These are phyloP conservation scores for Uropetala carovei DNA, from an alignment of 2,888 invertebrate genomes.

Conservation along the genomic window DNA sequence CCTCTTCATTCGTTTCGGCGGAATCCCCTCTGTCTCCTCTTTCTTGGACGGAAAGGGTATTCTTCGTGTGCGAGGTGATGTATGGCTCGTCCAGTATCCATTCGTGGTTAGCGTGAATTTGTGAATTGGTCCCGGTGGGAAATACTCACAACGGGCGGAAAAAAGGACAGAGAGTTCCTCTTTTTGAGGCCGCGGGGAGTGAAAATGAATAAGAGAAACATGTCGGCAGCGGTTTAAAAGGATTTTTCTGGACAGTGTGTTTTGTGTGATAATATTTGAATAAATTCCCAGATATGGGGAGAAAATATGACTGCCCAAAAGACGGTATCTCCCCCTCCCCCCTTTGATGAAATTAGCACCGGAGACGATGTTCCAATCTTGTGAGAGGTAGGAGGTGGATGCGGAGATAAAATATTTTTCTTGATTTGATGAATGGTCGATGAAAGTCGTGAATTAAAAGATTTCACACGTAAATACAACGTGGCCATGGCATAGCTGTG, in stretches of 20 bases:
- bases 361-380: not conserved
- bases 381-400: not conserved
- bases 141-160: constrained; percentile 50
- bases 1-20: constrained; percentile 14
- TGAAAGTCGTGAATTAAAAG: not conserved
- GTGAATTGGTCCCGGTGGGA: constrained; percentile 59
- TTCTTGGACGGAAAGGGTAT: not conserved
- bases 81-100: constrained; percentile 54
- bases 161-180: constrained; percentile 14
- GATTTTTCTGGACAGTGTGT: constrained; percentile 57
- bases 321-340: not conserved
- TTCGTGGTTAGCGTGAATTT: constrained; percentile 54
- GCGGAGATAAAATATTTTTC: not conserved
- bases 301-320: constrained; percentile 46
- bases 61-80: constrained; percentile 36
- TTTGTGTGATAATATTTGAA: constrained; percentile 57
- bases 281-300: constrained; percentile 34
- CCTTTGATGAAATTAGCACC: constrained; percentile 60
- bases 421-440: not conserved
- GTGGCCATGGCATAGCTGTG: not conserved
- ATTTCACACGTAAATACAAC: not conserved
- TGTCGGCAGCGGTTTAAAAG: constrained; percentile 38
- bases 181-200: not conserved
- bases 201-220: constrained; percentile 56
- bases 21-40: not conserved